Percentiles rank a stretch among this genome's conserved stretches.
Conservation (phyloP, 2,113 vertebrate genomes). For the Aspidoscelis tigris region DNA sequence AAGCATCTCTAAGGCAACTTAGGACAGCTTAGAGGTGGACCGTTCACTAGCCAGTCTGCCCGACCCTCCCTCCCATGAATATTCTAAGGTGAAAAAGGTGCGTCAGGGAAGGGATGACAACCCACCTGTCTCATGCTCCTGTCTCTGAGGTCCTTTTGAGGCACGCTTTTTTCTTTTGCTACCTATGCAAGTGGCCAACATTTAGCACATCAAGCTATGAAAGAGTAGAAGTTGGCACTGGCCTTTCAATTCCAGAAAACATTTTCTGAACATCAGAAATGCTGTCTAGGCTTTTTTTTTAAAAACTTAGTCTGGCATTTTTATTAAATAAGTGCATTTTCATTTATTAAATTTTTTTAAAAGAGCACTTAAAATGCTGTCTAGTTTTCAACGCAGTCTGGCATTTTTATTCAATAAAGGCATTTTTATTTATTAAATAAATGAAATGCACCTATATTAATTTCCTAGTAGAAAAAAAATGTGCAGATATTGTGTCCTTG, state of each 20-base stretch:
- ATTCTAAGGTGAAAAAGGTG: neutral
- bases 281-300: too few species aligned
- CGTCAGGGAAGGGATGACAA: neutral
- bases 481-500: neutral
- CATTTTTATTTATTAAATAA: too few species aligned
- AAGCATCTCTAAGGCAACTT: neutral
- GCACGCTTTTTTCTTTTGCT: neutral
- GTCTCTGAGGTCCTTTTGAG: neutral
- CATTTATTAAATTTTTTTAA: too few species aligned
- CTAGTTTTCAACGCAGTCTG: too few species aligned
- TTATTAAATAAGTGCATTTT: neutral
- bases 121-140: neutral
- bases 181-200: neutral
- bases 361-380: too few species aligned
- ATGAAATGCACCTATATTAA: neutral
- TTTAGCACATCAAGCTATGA: neutral
- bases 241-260: neutral
- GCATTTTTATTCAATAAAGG: too few species aligned
- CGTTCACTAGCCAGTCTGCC: too few species aligned
- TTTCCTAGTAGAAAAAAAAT: neutral
- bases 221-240: neutral
- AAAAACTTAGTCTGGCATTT: neutral
- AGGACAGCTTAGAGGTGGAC: too few species aligned
- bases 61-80: too few species aligned
- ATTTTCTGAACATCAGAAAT: neutral